Evolutionary conservation across 2,113 vertebrate species (phyloP).

Genomic region (Oreamnos americanus): DNA sequence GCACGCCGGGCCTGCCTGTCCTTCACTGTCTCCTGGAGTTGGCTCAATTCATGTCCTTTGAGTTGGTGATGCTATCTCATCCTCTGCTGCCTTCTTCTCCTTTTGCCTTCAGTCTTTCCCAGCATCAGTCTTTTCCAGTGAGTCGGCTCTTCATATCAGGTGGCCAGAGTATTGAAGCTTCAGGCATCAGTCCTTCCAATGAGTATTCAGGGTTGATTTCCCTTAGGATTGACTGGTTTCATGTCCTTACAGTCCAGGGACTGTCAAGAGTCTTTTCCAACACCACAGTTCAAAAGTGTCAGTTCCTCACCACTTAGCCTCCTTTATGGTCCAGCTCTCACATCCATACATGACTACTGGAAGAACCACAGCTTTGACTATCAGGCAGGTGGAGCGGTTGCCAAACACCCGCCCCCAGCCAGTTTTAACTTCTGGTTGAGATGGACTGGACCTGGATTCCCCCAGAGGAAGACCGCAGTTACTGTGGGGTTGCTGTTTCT

Average conservation of each 20-base stretch:
- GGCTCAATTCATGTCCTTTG: neutral
- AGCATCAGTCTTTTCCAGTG: neutral
- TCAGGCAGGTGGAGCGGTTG: rapidly evolving
- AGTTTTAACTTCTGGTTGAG: neutral
- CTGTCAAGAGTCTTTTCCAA: neutral
- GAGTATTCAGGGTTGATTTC: neutral
- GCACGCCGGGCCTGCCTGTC: neutral
- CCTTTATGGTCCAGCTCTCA: neutral
- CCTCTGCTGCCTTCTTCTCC: neutral
- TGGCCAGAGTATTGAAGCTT: neutral
- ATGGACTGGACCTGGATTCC: rapidly evolving
- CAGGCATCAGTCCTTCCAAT: neutral
- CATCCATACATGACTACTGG: neutral
- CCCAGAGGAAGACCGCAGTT: rapidly evolving
- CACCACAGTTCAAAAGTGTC: neutral
- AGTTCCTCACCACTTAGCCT: neutral
- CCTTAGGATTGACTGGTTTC: neutral
- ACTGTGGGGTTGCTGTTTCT: neutral
- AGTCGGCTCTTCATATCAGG: neutral
- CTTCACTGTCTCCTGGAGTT: rapidly evolving
- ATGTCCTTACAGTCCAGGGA: neutral
- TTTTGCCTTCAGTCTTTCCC: neutral
- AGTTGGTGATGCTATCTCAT: neutral
- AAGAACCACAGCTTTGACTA: neutral
- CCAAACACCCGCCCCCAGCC: neutral